Evolutionary conservation across 2,888 invertebrate species (phyloP).

Genomic region (Nebria salina): DNA sequence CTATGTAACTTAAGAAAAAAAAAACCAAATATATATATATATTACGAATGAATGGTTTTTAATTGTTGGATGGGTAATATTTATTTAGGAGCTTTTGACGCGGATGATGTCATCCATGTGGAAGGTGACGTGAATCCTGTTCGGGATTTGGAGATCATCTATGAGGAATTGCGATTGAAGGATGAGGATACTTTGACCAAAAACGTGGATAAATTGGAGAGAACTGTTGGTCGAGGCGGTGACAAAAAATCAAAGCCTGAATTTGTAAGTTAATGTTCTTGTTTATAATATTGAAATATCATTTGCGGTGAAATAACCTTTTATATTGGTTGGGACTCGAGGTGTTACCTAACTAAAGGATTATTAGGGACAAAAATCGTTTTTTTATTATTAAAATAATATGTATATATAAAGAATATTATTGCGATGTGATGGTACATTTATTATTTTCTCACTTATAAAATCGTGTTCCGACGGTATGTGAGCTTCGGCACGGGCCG

Average conservation of each 20-base stretch:
- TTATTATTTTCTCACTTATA: conserved; percentile 12
- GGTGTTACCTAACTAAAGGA: too few species aligned
- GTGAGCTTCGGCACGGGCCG: conserved; percentile 8
- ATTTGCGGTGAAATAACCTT: background rate
- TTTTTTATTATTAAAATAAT: too few species aligned
- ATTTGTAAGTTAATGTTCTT: conserved; percentile 74
- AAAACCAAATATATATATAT: too few species aligned
- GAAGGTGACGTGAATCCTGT: conserved; percentile 99
- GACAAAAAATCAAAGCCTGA: conserved; percentile 97
- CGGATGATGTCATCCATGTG: conserved; percentile 96
- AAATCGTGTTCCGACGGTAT: background rate
- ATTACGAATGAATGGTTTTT: background rate
- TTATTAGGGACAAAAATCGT: too few species aligned
- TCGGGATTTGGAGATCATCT: conserved; percentile 95
- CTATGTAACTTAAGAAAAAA: too few species aligned
- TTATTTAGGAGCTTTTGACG: conserved; percentile 89
- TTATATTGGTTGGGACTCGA: background rate
- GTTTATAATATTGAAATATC: background rate
- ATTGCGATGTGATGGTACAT: too few species aligned
- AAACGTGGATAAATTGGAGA: conserved; percentile 87
- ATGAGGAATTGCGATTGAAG: conserved; percentile 93
- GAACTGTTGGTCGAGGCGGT: conserved; percentile 80
- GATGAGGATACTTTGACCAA: conserved; percentile 89
- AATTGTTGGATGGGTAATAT: background rate
- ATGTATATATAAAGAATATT: too few species aligned